A percentile compares a stretch with the other conserved stretches of the same genome.
phyloP scores from a whole-genome alignment of 2,797 vertebrate genomes.

The Stomatorhinus walkeri region DNA sequence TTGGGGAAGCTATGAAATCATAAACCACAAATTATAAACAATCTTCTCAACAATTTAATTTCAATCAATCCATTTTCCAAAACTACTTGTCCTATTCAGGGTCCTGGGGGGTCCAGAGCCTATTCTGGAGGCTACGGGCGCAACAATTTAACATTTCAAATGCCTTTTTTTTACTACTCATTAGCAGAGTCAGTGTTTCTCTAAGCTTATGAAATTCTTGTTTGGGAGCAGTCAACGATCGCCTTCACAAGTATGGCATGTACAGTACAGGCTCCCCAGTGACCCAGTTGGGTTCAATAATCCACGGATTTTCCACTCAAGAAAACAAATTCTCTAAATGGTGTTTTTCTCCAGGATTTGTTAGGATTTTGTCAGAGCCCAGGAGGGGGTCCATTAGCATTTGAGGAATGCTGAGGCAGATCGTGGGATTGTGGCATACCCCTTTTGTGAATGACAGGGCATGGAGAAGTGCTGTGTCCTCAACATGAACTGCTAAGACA shows the following conservation, averaged over 20 bases:
- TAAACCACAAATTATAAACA: background rate
- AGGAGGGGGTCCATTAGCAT: conserved; percentile 35
- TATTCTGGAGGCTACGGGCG: background rate
- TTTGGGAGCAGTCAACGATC: background rate
- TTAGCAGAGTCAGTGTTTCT: background rate
- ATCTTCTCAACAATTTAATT: background rate
- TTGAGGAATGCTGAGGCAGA: conserved; percentile 21
- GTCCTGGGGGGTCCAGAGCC: background rate
- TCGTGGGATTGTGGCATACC: background rate
- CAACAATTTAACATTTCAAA: conserved; percentile 6
- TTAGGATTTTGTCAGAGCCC: background rate
- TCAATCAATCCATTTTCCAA: background rate
- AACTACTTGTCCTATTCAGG: background rate
- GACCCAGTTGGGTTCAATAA: conserved; percentile 55
- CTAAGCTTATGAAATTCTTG: background rate
- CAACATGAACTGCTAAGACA: background rate
- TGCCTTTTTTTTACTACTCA: background rate
- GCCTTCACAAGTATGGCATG: background rate
- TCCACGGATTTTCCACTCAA: conserved; percentile 58
- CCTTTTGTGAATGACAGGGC: background rate
- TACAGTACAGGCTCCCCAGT: conserved; percentile 28
- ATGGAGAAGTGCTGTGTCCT: background rate
- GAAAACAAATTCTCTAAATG: conserved; percentile 49
- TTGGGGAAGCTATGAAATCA: conserved; percentile 7
- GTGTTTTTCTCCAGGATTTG: conserved; percentile 24